Evolutionary conservation across 2,797 vertebrate genomes (phyloP).

Genomic region (Sebastes glaucus): DNA sequence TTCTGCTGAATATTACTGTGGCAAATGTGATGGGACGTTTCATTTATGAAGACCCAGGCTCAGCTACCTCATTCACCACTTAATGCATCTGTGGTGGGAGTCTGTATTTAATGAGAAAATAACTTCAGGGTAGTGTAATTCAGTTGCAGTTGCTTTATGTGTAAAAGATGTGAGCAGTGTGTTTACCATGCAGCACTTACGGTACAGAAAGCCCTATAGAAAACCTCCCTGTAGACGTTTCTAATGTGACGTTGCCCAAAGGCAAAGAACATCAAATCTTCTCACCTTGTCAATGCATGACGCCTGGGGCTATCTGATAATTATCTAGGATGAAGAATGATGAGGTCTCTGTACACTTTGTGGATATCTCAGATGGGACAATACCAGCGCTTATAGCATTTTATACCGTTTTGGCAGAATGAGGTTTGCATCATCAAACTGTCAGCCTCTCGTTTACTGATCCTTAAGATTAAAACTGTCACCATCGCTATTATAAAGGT

Average conservation of each 20-base stretch:
- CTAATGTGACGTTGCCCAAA: constrained; percentile 5
- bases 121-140: constrained; percentile 22
- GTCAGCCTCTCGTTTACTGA: neutral
- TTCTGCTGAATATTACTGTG: constrained; percentile 26
- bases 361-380: neutral
- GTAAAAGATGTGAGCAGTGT: constrained; percentile 38
- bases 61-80: constrained; percentile 36
- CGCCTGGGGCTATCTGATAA: constrained; percentile 1
- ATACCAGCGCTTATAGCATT: neutral
- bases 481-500: neutral
- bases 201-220: neutral
- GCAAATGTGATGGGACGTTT: constrained; percentile 31
- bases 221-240: neutral
- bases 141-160: constrained; percentile 25
- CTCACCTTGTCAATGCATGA: constrained; percentile 24
- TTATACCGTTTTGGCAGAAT: neutral
- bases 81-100: constrained; percentile 28
- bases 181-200: constrained; percentile 10
- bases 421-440: neutral
- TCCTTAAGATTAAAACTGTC: neutral
- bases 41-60: constrained; percentile 21
- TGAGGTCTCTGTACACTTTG: neutral
- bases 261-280: constrained; percentile 23
- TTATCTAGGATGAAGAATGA: constrained; percentile 21
- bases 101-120: constrained; percentile 51